Evolutionary conservation across 2,797 vertebrate genomes (phyloP), one percentile per base, ranked within the genome.

Genomic region (Sebastes baramenuke): DNA sequence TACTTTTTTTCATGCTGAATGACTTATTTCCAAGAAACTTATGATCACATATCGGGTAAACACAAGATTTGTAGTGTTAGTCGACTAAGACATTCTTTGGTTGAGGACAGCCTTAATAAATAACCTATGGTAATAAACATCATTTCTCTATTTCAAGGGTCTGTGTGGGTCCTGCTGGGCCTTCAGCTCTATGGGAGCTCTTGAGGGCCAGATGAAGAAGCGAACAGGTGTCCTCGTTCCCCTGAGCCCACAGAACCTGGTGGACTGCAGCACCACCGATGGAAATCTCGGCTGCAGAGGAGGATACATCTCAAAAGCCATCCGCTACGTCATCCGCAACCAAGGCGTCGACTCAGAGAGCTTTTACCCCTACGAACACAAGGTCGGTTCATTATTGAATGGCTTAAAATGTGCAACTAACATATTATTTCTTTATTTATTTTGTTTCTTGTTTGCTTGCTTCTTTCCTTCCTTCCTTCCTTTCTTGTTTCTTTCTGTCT

Each of bases 111-210:
- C 36, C 36, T 4, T 24, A 3, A 25, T 38, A 2, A 49, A 25
- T 32, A 42, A 22, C 4, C 46, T 8, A 49, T 29, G 10, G 13
- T 5, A 49, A 8, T 70, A 13, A 67, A 38, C 4, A 13, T 5
- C 0, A 24, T 46, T 24, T 36, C 18, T 60, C 3, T 49, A 6
- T 80, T 73, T 9, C 0, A 49, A 96, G 95, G 95, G 95, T 1
- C 20, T 64, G 0, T 96, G 96, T 54, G 95, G 95, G 4, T 96
- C 95, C 1, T 96, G 96, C 81, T 97, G 96, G 96, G 96, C 95
- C 4, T 96, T 96, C 88, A 95, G 95, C 79, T 87, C 95, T 29
- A 24, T 92, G 25, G 96, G 96, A 29, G 93, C 95, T 52, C 90
- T 97, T 1, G 96, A 97, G 81, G 96, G 93, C 13, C 96, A 96